Base-by-base conservation (phyloP, 2,888 invertebrate genomes). In the Pristionchus arcanus region DNA sequence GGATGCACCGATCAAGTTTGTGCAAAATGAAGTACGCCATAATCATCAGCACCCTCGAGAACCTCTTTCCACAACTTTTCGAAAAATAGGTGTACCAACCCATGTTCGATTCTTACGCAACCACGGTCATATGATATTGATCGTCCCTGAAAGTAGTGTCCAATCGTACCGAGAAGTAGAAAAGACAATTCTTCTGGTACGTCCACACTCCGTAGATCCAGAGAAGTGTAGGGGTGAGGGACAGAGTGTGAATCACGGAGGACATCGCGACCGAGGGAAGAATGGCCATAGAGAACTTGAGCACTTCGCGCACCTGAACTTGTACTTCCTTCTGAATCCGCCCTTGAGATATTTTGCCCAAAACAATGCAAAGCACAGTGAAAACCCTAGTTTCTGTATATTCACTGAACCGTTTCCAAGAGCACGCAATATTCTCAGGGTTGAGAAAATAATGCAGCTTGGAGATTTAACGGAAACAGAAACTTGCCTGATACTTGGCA, bases 101-200 rank as follows among this genome's bases (percentile, higher is more conserved):
- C n/a, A n/a, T n/a, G n/a, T n/a, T n/a, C n/a, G 42, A 3, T 42
- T 42, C 42, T 42, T 42, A 9, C 9, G 42, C 42, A 3, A 42
- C 42, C 42, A 42, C 42, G 42, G 42, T 9, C 11, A n/a, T n/a
- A n/a, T n/a, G n/a, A n/a, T n/a, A n/a, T n/a, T n/a, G n/a, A n/a
- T n/a, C n/a, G n/a, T n/a, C n/a, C n/a, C n/a, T n/a, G n/a, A n/a
- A n/a, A n/a, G n/a, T n/a, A n/a, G n/a, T n/a, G n/a, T n/a, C 42
- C 42, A 11, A 7, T 49, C 11, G 42, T 77, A 81, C 81, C 49
- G 81, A 49, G 49, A 81, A 81, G 53, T 81, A 81, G 81, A 49
- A 11, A 2, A 81, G 13, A 16, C 81, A 81, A 28, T 42, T 42
- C 9, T 7, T 25, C n/a, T 49, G 5, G 19, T 49, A 81, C 7